Conservation (phyloP, 2,888 invertebrate genomes). For the Ormyrus pomaceus region DNA sequence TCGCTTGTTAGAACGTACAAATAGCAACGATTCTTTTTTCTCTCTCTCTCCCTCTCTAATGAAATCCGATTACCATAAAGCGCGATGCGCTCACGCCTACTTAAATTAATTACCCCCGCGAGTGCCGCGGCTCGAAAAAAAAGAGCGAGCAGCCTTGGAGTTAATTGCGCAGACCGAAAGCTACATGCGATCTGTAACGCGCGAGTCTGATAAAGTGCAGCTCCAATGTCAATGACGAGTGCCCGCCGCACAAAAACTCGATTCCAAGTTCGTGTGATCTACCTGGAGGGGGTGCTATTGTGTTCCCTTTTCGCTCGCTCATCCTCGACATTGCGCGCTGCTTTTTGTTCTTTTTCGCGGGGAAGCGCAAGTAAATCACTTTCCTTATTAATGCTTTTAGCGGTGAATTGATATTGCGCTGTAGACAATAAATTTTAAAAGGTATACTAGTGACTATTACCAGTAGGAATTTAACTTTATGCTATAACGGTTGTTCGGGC, state of each 20-base stretch:
- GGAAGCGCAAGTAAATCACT: not conserved
- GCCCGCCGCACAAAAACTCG: not conserved
- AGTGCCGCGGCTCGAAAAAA: not conserved
- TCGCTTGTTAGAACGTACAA: conserved; percentile 42
- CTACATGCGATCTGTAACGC: not conserved
- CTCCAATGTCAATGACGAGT: conserved; percentile 12
- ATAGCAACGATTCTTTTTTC: conserved; percentile 27
- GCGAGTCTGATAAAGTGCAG: conserved; percentile 1
- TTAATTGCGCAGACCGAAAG: conserved; percentile 24
- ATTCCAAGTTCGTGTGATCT: too few relatives aligned
- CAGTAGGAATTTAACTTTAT: too few relatives aligned
- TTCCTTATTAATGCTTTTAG: not conserved
- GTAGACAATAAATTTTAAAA: conserved; percentile 8
- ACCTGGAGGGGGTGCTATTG: conserved; percentile 17
- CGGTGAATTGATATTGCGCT: not conserved
- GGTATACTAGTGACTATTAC: not conserved
- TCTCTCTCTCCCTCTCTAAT: conserved; percentile 14
- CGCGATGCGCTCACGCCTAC: conserved; percentile 25
- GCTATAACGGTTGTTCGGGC: too few relatives aligned
- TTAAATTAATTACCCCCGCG: conserved; percentile 44
- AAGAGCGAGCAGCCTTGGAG: conserved; percentile 27
- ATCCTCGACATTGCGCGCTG: conserved; percentile 20
- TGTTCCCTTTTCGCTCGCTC: conserved; percentile 17
- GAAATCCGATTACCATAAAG: conserved; percentile 43
- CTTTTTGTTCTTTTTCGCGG: not conserved